A percentile compares a stretch with the other conserved stretches of the same genome.
Evolutionary conservation across 2,113 vertebrate genomes (phyloP).

Genomic region (Peromyscus californicus): DNA sequence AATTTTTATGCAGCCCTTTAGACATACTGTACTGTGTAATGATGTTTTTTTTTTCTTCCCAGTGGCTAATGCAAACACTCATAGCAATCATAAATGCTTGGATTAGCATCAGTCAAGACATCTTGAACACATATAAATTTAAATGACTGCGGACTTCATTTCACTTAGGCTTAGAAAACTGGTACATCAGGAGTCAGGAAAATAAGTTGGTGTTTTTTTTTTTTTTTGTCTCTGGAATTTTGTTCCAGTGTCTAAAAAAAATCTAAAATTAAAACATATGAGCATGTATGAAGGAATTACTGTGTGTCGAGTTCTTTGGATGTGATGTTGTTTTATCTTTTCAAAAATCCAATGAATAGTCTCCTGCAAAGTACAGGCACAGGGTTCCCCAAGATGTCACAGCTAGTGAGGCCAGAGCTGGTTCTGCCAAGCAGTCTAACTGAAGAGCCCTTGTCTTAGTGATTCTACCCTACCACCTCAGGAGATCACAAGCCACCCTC

Average conservation of each 20-base stretch:
- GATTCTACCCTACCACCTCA: rapidly evolving
- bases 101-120: conserved; percentile 57
- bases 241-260: conserved; percentile 31
- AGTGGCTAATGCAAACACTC: conserved; percentile 56
- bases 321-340: not conserved
- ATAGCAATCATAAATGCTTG: conserved; percentile 55
- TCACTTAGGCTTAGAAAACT: conserved; percentile 44
- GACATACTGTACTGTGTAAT: not conserved
- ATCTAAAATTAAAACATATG: conserved; percentile 15
- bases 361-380: not conserved
- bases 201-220: not conserved
- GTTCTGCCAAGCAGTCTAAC: not conserved
- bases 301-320: not conserved
- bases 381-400: not conserved
- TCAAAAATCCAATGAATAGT: not conserved
- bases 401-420: not conserved
- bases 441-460: not conserved
- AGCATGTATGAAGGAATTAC: not conserved
- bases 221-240: not conserved
- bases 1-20: conserved; percentile 21
- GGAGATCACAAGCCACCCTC: not conserved
- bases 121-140: conserved; percentile 55
- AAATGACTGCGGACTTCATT: conserved; percentile 70
- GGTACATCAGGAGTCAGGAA: not conserved
- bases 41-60: not conserved